Evolutionary conservation across 2,888 invertebrate genomes (phyloP), one percentile per base, ranked within the genome.

Genomic region (Oeneis ivallda): DNA sequence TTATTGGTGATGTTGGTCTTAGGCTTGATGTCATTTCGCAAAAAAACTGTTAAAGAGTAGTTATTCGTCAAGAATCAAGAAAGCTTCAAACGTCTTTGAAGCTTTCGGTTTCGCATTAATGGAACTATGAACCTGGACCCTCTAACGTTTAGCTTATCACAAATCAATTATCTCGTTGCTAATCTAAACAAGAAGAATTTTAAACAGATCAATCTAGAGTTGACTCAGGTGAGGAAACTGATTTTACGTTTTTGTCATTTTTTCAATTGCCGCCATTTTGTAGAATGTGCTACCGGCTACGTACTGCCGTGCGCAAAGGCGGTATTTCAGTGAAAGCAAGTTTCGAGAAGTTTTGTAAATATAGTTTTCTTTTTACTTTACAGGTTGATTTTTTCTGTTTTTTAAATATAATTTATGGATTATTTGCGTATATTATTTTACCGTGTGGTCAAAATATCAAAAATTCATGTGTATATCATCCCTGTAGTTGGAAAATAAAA

Each of bases 81-180:
- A 96, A 96, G 96, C 96, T 96, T 96, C 96, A 96, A 96, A 94
- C 94, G 92, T 93, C 94, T 96, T 97, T 97, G 97, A 97, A 97
- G 97, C 96, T 97, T 97, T 97, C 96, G 96, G 94, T 94, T 95
- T 94, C 94, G 95, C 93, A 93, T 95, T 95, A 94, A 95, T 95
- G 97, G 96, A 97, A 97, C 96, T 97, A 98, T 98, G 98, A 97
- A 97, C 96, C 97, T 98, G 95, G 98, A 98, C 95, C 96, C 98
- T 95, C 95, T 98, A 95, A 97, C 97, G 94, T 96, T 98, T 96
- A 97, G 98, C 95, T 96, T 98, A 96, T 97, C 97, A 95, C 98
- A 98, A 96, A 98, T 98, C 94, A 96, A 96, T 96, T 96, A 96
- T 95, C 96, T 98, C 93, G 97, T 98, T 94, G 95, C 95, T 92